These are phyloP conservation scores for Nomada ferruginata DNA, from an alignment of 2,888 invertebrate species.

Conservation along the genomic window DNA sequence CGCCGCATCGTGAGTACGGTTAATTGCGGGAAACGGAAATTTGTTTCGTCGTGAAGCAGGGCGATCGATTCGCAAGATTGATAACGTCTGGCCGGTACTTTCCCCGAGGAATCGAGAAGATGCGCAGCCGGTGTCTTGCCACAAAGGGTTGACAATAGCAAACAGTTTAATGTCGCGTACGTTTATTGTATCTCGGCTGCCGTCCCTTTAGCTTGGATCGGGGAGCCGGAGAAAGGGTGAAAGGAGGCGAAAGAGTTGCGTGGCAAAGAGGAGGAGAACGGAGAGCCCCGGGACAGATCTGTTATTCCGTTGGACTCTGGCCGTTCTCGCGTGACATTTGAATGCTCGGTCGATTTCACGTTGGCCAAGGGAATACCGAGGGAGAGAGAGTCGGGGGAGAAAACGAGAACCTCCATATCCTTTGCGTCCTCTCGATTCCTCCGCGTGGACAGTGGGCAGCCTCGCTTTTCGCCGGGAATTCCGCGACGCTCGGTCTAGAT, in stretches of 20 bases:
- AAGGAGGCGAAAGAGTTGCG: constrained; percentile 49
- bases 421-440: constrained; percentile 8
- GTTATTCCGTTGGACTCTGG: constrained; percentile 80
- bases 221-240: constrained; percentile 42
- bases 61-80: not conserved
- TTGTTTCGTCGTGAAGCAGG: not conserved
- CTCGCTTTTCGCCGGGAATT: constrained; percentile 14
- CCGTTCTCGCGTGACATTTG: constrained; percentile 81
- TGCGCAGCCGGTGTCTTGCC: constrained; percentile 57
- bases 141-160: constrained; percentile 82
- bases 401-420: constrained; percentile 34
- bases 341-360: constrained; percentile 78
- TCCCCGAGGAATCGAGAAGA: constrained; percentile 27
- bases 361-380: constrained; percentile 43
- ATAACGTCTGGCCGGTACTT: constrained; percentile 19
- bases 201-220: constrained; percentile 74
- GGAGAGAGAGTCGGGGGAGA: constrained; percentile 42
- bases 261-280: constrained; percentile 47
- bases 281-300: constrained; percentile 78
- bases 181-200: constrained; percentile 82
- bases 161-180: constrained; percentile 83
- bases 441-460: not conserved
- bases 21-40: constrained; percentile 1
- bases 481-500: constrained; percentile 32
- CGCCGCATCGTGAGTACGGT: not conserved